Evolutionary conservation across 2,888 invertebrate species (phyloP), one percentile per base, ranked within the genome.

Genomic region (Rotaria socialis): DNA sequence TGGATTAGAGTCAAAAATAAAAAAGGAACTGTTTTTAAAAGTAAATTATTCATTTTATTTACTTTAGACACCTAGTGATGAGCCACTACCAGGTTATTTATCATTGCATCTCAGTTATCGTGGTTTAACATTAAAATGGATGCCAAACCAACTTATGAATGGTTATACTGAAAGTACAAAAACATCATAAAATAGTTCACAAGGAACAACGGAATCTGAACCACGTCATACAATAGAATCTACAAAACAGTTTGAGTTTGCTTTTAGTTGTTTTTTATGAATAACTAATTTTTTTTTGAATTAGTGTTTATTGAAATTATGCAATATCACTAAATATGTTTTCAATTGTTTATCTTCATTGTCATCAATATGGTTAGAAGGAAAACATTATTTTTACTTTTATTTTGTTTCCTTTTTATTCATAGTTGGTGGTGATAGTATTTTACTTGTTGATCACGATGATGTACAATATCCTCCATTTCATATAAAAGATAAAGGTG

Each of bases 101-200:
- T 87, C 87, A 2, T 85, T 87, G 43, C 87, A 87, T 84, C 85
- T 55, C 41, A 86, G 60, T 58, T 50, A 89, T 6, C 90, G 89
- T 60, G 91, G 91, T 0, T 92, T 97, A 85, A 94, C 94, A 85
- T 94, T 97, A 89, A 96, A 96, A 92, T 97, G 97, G 97, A 96
- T 96, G 0, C 97, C 97, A 0, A 97, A 97, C 92, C 96, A 96
- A 90, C 92, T 97, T 85, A 97, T 97, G 96, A 96, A 96, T 90
- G 95, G 95, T 0, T 94, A 94, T 56, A 55, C 24, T 41, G 80
- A 24, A 50, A 16, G 16, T 56, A 56, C 47, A 50, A 43, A 55
- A 27, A 11, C 24, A 67, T 14, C 6, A n/a, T 14, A 22, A 35
- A 55, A 16, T 67, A 41, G 60, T 87, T 24, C 27, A 75, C 43